phyloP scores from a whole-genome alignment of 2,888 invertebrate genomes.

The Incurvaria masculella region DNA sequence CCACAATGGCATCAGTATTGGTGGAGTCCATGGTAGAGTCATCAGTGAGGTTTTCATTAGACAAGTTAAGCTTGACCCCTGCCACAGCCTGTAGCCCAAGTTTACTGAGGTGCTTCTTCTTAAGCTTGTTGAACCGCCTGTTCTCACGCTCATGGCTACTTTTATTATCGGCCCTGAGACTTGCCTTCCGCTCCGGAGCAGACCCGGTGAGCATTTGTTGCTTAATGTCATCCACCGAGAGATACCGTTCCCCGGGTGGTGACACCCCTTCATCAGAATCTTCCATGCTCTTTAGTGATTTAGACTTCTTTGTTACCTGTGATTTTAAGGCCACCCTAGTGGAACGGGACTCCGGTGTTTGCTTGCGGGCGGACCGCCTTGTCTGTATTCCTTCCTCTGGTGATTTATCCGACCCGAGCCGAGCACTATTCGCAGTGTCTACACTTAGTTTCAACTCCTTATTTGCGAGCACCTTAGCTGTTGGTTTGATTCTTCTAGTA shows the following conservation, averaged over 20 bases:
- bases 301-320: neutral
- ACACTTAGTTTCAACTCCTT: conserved; percentile 58
- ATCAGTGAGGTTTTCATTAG: conserved; percentile 13
- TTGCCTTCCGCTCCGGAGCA: neutral
- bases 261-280: neutral
- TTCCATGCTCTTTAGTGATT: neutral
- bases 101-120: conserved; percentile 57
- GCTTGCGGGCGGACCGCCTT: conserved; percentile 27
- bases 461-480: conserved; percentile 64
- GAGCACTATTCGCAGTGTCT: conserved; percentile 55
- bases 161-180: conserved; percentile 14
- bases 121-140: conserved; percentile 45
- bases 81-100: conserved; percentile 45
- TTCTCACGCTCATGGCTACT: conserved; percentile 36
- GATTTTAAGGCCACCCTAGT: neutral
- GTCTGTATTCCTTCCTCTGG: conserved; percentile 39
- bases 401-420: conserved; percentile 40
- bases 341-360: neutral
- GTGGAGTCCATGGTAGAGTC: conserved; percentile 19
- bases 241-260: neutral
- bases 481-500: conserved; percentile 61
- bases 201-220: conserved; percentile 6
- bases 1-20: conserved; percentile 33
- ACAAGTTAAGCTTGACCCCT: conserved; percentile 4
- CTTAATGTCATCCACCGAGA: conserved; percentile 11